Percentiles rank a stretch among this genome's conserved stretches.
Conservation (phyloP, 2,113 vertebrate genomes). For the Aix galericulata region DNA sequence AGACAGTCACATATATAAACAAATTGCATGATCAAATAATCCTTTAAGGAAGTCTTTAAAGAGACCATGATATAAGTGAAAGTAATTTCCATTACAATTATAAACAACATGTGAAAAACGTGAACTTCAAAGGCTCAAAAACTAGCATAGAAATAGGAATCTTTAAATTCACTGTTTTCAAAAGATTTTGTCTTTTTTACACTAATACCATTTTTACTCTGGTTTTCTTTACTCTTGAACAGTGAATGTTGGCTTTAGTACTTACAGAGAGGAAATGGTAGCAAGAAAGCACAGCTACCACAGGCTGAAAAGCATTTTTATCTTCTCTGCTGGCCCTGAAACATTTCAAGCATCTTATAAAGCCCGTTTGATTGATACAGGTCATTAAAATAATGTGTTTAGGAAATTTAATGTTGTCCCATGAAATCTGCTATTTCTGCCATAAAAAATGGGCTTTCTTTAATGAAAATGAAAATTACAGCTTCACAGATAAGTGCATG, state of each 20-base stretch:
- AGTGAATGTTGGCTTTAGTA: neutral
- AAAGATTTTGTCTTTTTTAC: neutral
- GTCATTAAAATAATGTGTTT: neutral
- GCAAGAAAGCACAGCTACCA: neutral
- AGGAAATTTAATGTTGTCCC: neutral
- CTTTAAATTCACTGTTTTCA: neutral
- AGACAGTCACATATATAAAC: neutral
- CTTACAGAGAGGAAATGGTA: neutral
- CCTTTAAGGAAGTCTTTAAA: neutral
- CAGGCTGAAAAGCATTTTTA: slow-evolving; percentile 8
- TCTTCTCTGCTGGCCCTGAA: neutral
- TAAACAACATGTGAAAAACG: neutral
- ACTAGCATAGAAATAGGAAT: neutral
- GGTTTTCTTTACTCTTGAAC: neutral
- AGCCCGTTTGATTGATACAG: slow-evolving; percentile 10
- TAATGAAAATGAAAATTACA: slow-evolving; percentile 21
- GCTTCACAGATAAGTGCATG: neutral
- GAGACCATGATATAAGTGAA: neutral
- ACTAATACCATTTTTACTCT: neutral
- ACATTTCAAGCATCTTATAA: neutral
- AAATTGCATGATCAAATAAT: neutral
- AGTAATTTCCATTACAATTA: neutral
- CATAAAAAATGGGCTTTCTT: neutral
- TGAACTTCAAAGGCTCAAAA: neutral
- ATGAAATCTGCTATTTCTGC: slow-evolving; percentile 10